phyloP scores from a whole-genome alignment of 2,797 vertebrate species.

The Pangasius krempfi region DNA sequence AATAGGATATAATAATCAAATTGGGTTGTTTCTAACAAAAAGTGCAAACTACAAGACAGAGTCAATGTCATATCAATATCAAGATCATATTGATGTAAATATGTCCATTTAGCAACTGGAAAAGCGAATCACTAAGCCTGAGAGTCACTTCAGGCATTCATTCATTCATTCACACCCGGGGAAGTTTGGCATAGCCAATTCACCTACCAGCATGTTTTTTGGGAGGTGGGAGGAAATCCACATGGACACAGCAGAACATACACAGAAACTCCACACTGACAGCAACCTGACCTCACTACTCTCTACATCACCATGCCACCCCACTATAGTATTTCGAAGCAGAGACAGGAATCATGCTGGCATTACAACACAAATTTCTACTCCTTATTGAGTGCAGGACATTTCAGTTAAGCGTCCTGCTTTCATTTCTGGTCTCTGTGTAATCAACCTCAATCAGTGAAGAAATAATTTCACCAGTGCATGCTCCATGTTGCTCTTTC shows the following conservation, averaged over 20 bases:
- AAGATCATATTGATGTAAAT: neutral
- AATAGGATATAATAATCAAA: no score
- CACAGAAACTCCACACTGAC: neutral
- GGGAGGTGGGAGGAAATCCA: neutral
- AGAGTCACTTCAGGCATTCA: neutral
- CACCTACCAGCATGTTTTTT: neutral
- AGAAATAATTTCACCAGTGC: constrained; percentile 41
- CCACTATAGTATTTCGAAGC: neutral
- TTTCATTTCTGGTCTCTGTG: constrained; percentile 34
- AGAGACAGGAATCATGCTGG: neutral
- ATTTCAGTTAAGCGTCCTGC: constrained; percentile 8
- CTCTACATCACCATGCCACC: neutral
- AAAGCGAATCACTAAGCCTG: neutral
- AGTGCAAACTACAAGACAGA: no score
- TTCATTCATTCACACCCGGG: neutral
- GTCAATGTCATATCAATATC: no score
- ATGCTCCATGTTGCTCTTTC: constrained; percentile 43
- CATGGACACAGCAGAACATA: neutral
- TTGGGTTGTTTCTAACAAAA: no score
- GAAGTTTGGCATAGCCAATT: neutral
- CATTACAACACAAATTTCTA: neutral
- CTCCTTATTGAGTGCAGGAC: constrained; percentile 16
- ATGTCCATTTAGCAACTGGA: neutral
- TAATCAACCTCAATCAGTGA: constrained; percentile 54
- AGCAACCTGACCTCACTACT: neutral